Base-by-base conservation (phyloP, 37 sponge, comb jelly and placozoan genomes). In the Halichondria panicea region DNA sequence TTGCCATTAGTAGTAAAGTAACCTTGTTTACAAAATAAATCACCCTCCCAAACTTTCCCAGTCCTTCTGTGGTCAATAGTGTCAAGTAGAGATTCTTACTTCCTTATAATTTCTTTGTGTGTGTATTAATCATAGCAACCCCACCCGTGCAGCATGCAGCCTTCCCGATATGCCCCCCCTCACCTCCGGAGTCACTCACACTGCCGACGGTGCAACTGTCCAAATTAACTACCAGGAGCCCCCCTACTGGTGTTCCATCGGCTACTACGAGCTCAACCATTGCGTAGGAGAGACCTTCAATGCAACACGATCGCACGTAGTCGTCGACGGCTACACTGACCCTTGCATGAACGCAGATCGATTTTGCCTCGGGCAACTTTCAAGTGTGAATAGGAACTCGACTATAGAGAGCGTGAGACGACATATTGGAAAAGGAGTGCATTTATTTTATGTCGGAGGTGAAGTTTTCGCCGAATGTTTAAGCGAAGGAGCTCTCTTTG, bases 381-480 rank as follows among this genome's bases (percentile, higher is more conserved):
- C 97, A 15, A 96, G 91, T 38, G 85, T 93, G 19, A 90, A 93
- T 44, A 84, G 97, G 7, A 96, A 93, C 67, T 87, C 94, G 12
- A 90, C 94, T 22, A 93, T 96, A 32, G 97, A 96, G 66, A 96
- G 91, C 40, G 83, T 91, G 30, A 75, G 97, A 28, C 74, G 88
- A 13, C 97, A 96, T 68, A 96, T 96, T 39, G 97, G 97, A n/a
- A 91, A 86, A 54, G 97, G 97, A 0, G 88, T 96, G 8, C 94
- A 93, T 80, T 80, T 96, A 68, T 80, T 83, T 43, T 93, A 93
- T 34, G 89, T 96, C n/a, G 88, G 91, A 42, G 94, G 94, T 0
- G 94, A 96, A 63, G 91, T 90, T 22, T 93, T 87, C 63, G 97
- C 91, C 19, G 94, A 92, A 63, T 96, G 97, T 52, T 76, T 93